Conservation (phyloP, 1,140 invertebrate species). For the Bicyclus anynana region DNA sequence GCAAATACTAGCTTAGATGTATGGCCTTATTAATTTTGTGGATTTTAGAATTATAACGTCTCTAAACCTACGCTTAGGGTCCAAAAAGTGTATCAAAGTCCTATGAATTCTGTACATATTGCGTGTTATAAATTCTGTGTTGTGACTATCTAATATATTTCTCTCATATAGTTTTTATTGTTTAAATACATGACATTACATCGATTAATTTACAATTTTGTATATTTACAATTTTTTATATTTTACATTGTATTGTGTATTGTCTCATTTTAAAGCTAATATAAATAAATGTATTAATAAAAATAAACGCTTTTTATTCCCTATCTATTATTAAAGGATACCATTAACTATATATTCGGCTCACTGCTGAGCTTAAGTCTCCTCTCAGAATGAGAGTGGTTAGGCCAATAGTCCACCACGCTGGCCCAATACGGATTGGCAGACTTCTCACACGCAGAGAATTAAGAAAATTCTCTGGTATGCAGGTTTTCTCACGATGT, state of each 20-base stretch:
- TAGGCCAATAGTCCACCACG: too few relatives aligned
- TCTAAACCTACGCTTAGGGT: constrained; percentile 24
- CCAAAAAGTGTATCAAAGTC: constrained; percentile 19
- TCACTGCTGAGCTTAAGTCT: too few relatives aligned
- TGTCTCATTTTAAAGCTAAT: background rate
- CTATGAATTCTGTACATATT: background rate
- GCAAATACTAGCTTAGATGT: constrained; percentile 43
- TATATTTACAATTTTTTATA: constrained; percentile 1
- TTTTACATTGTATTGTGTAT: background rate
- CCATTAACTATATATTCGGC: too few relatives aligned
- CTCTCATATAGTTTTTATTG: background rate
- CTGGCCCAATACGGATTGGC: too few relatives aligned
- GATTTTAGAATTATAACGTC: background rate
- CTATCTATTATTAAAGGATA: background rate
- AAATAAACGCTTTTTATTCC: background rate
- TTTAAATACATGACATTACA: background rate
- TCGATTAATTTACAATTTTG: background rate
- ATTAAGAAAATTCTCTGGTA: too few relatives aligned
- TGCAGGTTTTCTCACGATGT: too few relatives aligned
- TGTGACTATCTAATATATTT: background rate
- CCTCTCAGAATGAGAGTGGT: too few relatives aligned
- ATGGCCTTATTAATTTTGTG: background rate
- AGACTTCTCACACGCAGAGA: too few relatives aligned
- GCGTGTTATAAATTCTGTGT: background rate
- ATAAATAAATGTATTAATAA: background rate